Evolutionary conservation across 2,797 vertebrate species (phyloP), one percentile per base, ranked within the genome.

Genomic region (Aratinga solstitialis): DNA sequence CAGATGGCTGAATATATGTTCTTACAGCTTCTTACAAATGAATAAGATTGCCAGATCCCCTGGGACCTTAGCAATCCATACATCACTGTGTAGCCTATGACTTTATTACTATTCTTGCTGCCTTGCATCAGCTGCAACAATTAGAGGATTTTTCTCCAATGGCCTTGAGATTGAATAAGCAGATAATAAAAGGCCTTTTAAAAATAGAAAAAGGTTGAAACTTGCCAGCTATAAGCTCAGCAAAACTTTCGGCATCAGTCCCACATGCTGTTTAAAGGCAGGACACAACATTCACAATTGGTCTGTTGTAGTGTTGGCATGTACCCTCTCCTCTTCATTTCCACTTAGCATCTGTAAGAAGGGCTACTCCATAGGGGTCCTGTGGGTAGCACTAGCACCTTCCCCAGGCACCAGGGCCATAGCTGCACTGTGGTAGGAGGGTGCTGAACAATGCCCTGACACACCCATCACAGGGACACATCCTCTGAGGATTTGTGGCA

Each of bases 191-290:
- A 91, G 79, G 42, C 59, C 66, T 84, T 93, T 67, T 88, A 90
- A 95, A 95, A 94, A 87, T 85, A 91, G 68, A 54, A 89, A 9
- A 73, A 75, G 30, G 48, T 85, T 92, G 82, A 66, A 93, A 87
- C 42, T 73, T 86, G 51, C 62, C 62, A 72, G 38, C 50, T 76
- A 29, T 86, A 90, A 95, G 82, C 43, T 94, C 92, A 91, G 66
- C 82, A 81, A 79, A 96, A 78, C 47, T 59, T 96, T 81, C 92
- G 58, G 67, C 40, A 16, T 90, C 63, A 34, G 40, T 71, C 67
- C 40, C 45, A 58, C 82, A 20, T 26, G 43, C 21, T 78, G 34
- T 73, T 89, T 66, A 63, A 77, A 81, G 67, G 43, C 38, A 84
- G 68, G n/a, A 71, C 27, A 9, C 63, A 81, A 50, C 1, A 0